Percentiles rank a stretch among this genome's conserved stretches.
These are phyloP conservation scores for Geothlypis trichas DNA, from an alignment of 2,113 vertebrate genomes.

Conservation along the genomic window DNA sequence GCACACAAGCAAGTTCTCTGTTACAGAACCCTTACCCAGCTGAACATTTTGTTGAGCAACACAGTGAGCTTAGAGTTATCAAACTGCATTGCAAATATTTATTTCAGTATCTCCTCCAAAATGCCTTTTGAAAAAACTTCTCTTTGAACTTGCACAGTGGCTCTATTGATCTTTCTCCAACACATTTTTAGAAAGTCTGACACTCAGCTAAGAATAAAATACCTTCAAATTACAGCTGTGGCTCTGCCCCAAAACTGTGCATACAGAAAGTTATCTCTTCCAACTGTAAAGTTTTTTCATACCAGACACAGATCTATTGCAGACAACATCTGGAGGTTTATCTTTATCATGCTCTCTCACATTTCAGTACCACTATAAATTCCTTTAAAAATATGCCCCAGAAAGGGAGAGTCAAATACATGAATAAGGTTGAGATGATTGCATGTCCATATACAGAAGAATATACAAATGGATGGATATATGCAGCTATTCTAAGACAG, in stretches of 20 bases:
- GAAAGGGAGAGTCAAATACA: background rate
- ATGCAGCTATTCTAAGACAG: background rate
- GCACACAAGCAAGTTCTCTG: background rate
- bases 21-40: background rate
- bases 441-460: background rate
- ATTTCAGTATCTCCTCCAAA: background rate
- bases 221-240: background rate
- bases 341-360: background rate
- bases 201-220: background rate
- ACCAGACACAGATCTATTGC: background rate
- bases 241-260: background rate
- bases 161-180: background rate
- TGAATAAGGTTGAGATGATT: background rate
- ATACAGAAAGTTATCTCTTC: background rate
- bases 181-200: background rate
- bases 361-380: background rate
- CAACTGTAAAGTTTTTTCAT: background rate
- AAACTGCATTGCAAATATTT: background rate
- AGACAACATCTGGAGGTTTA: background rate
- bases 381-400: background rate
- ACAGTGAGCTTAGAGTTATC: background rate
- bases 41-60: background rate
- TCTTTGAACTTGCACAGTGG: background rate
- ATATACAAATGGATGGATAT: background rate
- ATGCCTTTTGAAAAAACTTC: background rate